Conservation (phyloP, 2,797 vertebrate genomes). For the Schizothorax lantsangensis region DNA sequence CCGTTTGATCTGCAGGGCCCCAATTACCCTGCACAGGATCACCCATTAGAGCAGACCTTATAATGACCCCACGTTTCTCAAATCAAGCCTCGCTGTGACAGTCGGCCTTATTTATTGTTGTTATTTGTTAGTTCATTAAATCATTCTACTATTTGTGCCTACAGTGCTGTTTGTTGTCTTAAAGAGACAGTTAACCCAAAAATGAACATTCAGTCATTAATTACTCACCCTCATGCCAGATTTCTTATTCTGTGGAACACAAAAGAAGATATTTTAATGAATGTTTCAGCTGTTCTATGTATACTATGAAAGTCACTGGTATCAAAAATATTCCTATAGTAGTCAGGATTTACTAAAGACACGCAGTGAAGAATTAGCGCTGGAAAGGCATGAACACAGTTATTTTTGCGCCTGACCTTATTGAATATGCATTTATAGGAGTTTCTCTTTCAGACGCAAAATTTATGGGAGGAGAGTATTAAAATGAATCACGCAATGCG, state of each 20-base stretch:
- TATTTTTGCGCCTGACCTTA: too few relatives aligned
- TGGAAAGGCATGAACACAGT: too few relatives aligned
- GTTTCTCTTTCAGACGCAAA: too few relatives aligned
- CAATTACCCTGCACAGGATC: slow-evolving; percentile 74
- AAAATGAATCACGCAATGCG: too few relatives aligned
- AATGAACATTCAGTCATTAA: not conserved
- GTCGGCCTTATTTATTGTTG: not conserved
- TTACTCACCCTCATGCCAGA: not conserved
- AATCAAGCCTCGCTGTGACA: slow-evolving; percentile 44
- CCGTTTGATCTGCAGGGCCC: slow-evolving; percentile 80
- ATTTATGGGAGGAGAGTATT: too few relatives aligned
- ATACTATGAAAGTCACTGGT: too few relatives aligned
- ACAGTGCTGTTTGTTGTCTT: slow-evolving; percentile 3
- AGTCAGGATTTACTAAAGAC: too few relatives aligned
- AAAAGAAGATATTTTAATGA: not conserved
- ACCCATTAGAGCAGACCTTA: slow-evolving; percentile 57
- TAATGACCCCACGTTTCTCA: slow-evolving; percentile 56
- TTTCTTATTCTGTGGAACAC: not conserved
- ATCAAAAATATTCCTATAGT: too few relatives aligned
- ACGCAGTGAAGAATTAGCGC: too few relatives aligned
- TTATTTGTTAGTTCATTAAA: slow-evolving; percentile 22
- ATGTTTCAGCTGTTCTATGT: not conserved
- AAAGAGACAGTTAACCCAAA: not conserved
- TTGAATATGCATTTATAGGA: too few relatives aligned
- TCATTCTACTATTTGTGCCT: slow-evolving; percentile 4